Evolutionary conservation across 2,888 invertebrate species (phyloP).

Genomic region (Eurytoma adleriae): DNA sequence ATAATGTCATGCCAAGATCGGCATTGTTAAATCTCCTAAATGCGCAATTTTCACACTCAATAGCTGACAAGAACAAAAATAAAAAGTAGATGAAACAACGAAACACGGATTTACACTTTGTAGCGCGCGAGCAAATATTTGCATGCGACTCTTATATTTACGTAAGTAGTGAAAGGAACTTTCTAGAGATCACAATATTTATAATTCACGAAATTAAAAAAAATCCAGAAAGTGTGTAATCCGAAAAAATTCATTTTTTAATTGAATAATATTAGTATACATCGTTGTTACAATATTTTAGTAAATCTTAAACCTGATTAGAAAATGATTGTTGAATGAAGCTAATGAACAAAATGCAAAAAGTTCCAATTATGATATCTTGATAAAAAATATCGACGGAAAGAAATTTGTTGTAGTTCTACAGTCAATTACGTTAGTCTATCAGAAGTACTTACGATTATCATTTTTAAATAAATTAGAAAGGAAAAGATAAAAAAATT

Average conservation of each 20-base stretch:
- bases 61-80: slow-evolving; percentile 35
- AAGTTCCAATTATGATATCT: too few species aligned
- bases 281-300: slow-evolving; percentile 33
- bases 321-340: slow-evolving; percentile 23
- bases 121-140: slow-evolving; percentile 45
- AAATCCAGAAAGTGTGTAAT: slow-evolving; percentile 41
- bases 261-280: slow-evolving; percentile 34
- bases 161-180: slow-evolving; percentile 38
- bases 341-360: too few species aligned
- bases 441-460: not conserved
- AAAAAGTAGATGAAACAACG: slow-evolving; percentile 54
- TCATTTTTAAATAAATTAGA: not conserved
- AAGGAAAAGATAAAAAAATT: too few species aligned
- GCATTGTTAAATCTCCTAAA: slow-evolving; percentile 41
- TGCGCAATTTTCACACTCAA: slow-evolving; percentile 48
- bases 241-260: slow-evolving; percentile 37
- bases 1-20: slow-evolving; percentile 26
- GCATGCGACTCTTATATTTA: slow-evolving; percentile 37
- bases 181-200: slow-evolving; percentile 46
- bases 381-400: not conserved
- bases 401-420: not conserved
- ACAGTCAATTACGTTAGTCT: too few species aligned
- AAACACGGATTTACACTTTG: slow-evolving; percentile 54
- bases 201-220: slow-evolving; percentile 20
- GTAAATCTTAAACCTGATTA: slow-evolving; percentile 18